phyloP scores from a whole-genome alignment of 2,888 invertebrate species.

The Drosophila longiperda region DNA sequence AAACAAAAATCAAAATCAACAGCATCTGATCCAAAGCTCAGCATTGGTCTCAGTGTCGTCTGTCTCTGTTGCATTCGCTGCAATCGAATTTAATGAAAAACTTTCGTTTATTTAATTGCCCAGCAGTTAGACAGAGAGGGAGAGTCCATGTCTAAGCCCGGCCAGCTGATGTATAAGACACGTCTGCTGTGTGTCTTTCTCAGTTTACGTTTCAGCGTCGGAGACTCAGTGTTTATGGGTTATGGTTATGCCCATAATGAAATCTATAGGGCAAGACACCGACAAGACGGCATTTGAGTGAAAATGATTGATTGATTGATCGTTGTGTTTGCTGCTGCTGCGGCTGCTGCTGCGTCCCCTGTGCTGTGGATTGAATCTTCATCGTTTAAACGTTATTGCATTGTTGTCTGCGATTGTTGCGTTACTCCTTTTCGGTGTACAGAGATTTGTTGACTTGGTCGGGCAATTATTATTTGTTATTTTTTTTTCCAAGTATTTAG shows the following conservation, averaged over 20 bases:
- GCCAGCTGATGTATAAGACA: constrained; percentile 39
- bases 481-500: constrained; percentile 43
- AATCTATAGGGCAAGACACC: constrained; percentile 75
- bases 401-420: constrained; percentile 55
- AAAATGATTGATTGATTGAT: constrained; percentile 80
- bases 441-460: constrained; percentile 69
- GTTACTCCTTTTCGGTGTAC: constrained; percentile 75
- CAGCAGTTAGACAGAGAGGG: constrained; percentile 60
- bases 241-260: constrained; percentile 77
- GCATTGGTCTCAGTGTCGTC: constrained; percentile 59
- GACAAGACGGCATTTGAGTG: constrained; percentile 72
- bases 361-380: constrained; percentile 28
- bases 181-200: constrained; percentile 20
- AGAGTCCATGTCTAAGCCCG: constrained; percentile 42
- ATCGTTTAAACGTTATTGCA: constrained; percentile 39
- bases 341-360: constrained; percentile 27
- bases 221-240: constrained; percentile 66
- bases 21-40: constrained; percentile 24
- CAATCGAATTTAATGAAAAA: constrained; percentile 80
- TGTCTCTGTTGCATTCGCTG: constrained; percentile 59
- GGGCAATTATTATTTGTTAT: constrained; percentile 71
- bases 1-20: constrained; percentile 4
- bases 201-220: constrained; percentile 17
- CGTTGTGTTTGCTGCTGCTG: constrained; percentile 45
- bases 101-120: constrained; percentile 79